These are phyloP conservation scores for Corella eumyota DNA, from an alignment of 23 tunicate genomes.

Conservation along the genomic window DNA sequence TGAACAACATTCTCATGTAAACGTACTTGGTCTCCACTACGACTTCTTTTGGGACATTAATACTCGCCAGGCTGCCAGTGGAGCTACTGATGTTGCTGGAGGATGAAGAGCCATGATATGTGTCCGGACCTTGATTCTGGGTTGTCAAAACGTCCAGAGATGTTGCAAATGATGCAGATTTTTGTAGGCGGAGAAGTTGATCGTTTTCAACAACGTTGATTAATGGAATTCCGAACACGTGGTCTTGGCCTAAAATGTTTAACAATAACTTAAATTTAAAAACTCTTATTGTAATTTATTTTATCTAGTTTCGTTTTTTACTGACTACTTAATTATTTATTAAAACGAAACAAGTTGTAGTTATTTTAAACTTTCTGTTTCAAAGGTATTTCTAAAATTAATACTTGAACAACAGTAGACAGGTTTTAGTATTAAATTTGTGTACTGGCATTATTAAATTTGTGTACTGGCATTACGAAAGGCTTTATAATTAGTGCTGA, in stretches of 20 bases:
- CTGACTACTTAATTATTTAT: neutral
- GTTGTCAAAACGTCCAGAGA: neutral
- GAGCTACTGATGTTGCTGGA: slow-evolving; percentile 12
- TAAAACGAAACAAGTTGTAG: neutral
- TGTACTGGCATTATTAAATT: no score
- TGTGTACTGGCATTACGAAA: no score
- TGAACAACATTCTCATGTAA: no score
- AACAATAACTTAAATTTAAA: neutral
- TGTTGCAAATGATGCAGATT: slow-evolving; percentile 50
- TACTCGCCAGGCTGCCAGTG: slow-evolving; percentile 19
- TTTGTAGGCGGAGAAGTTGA: slow-evolving; percentile 84
- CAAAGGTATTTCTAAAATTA: no score
- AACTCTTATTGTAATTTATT: neutral
- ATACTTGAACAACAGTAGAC: no score
- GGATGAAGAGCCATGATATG: neutral
- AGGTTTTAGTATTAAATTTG: slow-evolving; percentile 2
- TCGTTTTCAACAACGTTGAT: slow-evolving; percentile 86
- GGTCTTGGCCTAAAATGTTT: slow-evolving; percentile 32
- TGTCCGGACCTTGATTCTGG: neutral
- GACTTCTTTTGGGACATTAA: slow-evolving; percentile 3
- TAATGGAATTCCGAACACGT: slow-evolving; percentile 87
- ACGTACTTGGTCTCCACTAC: no score
- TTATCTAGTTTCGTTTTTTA: neutral
- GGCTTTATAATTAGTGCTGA: no score
- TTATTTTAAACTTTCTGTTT: no score